Base-by-base conservation (phyloP, 2,888 invertebrate genomes). In the Chironomus riparius region DNA sequence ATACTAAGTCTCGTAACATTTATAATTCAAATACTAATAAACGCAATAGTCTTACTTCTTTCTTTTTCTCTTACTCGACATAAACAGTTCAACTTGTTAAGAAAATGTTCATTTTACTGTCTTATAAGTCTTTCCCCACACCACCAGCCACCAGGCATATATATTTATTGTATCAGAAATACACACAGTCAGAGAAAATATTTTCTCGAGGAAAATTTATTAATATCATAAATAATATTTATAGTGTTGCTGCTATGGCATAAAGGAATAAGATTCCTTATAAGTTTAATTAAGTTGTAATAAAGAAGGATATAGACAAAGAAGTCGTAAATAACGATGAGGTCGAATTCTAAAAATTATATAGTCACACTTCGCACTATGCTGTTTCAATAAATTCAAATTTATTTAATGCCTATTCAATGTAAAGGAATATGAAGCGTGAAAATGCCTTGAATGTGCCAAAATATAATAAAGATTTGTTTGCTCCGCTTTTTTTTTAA, bases 201-300 rank as follows among this genome's bases (percentile, higher is more conserved):
- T 56, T 56, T 56, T 56, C 56, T 56, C 18, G 56, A 56, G 18
- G 62, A n/a, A 68, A 68, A 68, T 65, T 68, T 65, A 74, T 61
- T 28, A 74, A 68, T 28, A 24, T 56, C 56, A 71, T 74, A 74
- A 74, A 74, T 74, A 61, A 68, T 74, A 68, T 74, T 74, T 74
- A 74, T 74, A 74, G 74, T 74, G 62, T 62, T 38, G 18, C 12
- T 22, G 13, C 2, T 12, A 65, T 65, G 15, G 56, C 68, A 70
- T 10, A 22, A 38, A 10, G 10, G 10, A 38, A 38, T 38, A 1
- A 38, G 38, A 48, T 24, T 70, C 21, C 70, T 70, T 70, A 74
- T 28, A 65, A 65, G 22, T 74, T 74, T 74, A 74, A 74, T 74
- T 74, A 74, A 74, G 74, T 68, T 68, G 68, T 74, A 74, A 74